Percentiles rank a stretch among this genome's conserved stretches.
phyloP scores from a whole-genome alignment of 92 coral and sea anemone genomes.

The Heliopora coerulea region DNA sequence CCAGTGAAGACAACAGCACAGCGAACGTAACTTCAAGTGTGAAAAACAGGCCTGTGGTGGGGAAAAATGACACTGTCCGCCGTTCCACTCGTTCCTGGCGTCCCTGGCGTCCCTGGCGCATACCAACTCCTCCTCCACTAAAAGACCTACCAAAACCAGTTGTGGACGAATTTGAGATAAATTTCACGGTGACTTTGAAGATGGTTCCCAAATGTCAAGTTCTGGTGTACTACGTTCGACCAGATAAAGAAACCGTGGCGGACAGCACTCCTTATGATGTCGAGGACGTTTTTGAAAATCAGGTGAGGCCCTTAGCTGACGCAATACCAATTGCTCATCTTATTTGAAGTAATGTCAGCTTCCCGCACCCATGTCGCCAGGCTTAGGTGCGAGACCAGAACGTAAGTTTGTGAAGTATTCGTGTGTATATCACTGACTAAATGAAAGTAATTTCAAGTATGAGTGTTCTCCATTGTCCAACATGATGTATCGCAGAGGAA shows the following conservation, averaged over 20 bases:
- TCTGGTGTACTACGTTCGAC: conserved; percentile 48
- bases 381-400: too few relatives aligned
- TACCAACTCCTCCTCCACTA: conserved; percentile 1
- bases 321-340: too few relatives aligned
- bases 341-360: too few relatives aligned
- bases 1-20: neutral
- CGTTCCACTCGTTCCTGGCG: neutral
- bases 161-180: conserved; percentile 30
- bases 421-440: too few relatives aligned
- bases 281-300: conserved; percentile 51
- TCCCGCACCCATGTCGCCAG: too few relatives aligned
- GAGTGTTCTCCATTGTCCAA: too few relatives aligned
- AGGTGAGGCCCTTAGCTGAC: conserved; percentile 27
- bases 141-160: conserved; percentile 2
- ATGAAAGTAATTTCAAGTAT: too few relatives aligned
- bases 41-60: too few relatives aligned
- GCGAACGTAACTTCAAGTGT: neutral
- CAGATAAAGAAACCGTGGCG: conserved; percentile 46
- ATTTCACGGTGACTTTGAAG: conserved; percentile 35
- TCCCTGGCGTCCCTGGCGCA: neutral
- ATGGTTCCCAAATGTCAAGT: conserved; percentile 51
- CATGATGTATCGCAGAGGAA: too few relatives aligned
- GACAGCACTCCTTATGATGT: conserved; percentile 39
- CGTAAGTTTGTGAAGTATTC: too few relatives aligned
- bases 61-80: too few relatives aligned